Conservation (phyloP, 2,888 invertebrate species). For the Cantharis lateralis region DNA sequence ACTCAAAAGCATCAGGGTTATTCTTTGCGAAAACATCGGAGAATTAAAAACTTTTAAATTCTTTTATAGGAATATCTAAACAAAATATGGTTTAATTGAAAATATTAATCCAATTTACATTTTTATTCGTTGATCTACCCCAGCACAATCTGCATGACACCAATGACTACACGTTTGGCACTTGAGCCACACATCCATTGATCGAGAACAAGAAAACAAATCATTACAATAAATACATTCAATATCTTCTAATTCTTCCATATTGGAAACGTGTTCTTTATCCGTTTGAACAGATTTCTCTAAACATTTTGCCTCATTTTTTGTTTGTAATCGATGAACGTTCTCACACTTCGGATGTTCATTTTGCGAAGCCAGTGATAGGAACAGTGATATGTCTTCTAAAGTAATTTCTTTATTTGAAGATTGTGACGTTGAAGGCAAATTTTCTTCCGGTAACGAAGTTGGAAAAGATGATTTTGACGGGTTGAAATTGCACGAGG, state of each 20-base stretch:
- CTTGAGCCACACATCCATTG: slow-evolving; percentile 26
- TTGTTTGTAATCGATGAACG: background rate
- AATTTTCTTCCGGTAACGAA: too few relatives aligned
- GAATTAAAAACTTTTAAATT: too few relatives aligned
- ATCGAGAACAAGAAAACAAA: slow-evolving; percentile 21
- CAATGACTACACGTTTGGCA: slow-evolving; percentile 26
- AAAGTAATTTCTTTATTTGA: too few relatives aligned
- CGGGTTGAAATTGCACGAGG: background rate
- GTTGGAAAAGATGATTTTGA: too few relatives aligned
- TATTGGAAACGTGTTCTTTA: background rate
- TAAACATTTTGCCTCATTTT: background rate
- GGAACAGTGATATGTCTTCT: too few relatives aligned
- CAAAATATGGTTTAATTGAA: too few relatives aligned
- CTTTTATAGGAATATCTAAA: too few relatives aligned
- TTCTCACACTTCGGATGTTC: background rate
- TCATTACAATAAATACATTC: slow-evolving; percentile 19
- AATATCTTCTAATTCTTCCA: background rate
- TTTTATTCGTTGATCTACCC: background rate
- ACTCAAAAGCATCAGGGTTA: too few relatives aligned
- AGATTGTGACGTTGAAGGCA: background rate
- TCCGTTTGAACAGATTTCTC: background rate
- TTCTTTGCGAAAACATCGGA: too few relatives aligned
- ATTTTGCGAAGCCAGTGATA: too few relatives aligned
- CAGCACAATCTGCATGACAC: slow-evolving; percentile 30
- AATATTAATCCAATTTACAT: background rate